Base-by-base conservation (phyloP, 2,797 vertebrate genomes). In the Ptychadena robeensis region DNA sequence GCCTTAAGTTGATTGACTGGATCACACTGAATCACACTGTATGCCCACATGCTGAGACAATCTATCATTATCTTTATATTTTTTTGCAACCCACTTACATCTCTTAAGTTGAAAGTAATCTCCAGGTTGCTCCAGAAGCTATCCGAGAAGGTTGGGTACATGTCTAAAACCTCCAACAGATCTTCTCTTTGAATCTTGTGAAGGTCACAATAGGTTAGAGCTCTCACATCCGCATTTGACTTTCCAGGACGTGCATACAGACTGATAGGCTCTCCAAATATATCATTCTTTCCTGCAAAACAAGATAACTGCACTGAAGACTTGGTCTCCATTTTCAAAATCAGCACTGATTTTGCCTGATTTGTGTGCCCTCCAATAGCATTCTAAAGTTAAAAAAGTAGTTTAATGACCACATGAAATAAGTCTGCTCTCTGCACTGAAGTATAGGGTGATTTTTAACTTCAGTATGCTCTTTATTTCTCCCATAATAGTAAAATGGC, bases 151-250 rank as follows among this genome's bases (percentile, higher is more conserved):
- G 97, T 95, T 0, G 98, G 98, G 87, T 99, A 99, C 97, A 98
- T 97, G 90, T 99, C 98, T 85, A 99, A 86, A 85, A 99, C 98
- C 81, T 99, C 97, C 84, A 99, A 93, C 81, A 99, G 92, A 90
- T 99, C 98, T 2, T 97, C 95, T 0, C 97, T 92, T 86, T 94
- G 95, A 91, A 99, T 99, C 89, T 97, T 99, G 88, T 99, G 98
- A 86, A 99, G 92, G 89, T 99, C 98, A 0, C 98, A 99, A 91
- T 99, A 99, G 74, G 98, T 99, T 90, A 99, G 87, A 44, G 98
- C 98, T 72, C 97, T 92, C 79, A 99, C 97, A 0, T 99, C 98
- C 0, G 97, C 94, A 0, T 91, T 99, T 71, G 98, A 98, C 88
- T 99, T 99, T 38, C 97, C 97, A 0, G 98, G 95, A 72, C 94